phyloP scores from a whole-genome alignment of 2,888 invertebrate genomes.

The Parelbella ahira region DNA sequence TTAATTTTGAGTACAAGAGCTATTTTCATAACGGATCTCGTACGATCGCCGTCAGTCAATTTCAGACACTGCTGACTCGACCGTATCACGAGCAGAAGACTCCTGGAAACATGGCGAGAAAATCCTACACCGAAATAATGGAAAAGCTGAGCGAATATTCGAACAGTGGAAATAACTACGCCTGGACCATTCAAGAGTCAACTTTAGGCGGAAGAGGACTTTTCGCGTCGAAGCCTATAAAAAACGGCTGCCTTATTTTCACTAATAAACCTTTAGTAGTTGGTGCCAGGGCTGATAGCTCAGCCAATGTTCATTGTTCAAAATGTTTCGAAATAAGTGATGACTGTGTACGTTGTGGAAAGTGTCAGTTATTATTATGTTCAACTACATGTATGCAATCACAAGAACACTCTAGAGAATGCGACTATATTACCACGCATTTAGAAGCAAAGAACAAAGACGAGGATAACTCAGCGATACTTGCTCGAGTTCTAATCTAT shows the following conservation, averaged over 20 bases:
- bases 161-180: slow-evolving; percentile 33
- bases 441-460: slow-evolving; percentile 58
- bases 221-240: slow-evolving; percentile 82
- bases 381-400: slow-evolving; percentile 79
- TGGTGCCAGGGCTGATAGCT: slow-evolving; percentile 81
- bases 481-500: slow-evolving; percentile 48
- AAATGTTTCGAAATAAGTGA: slow-evolving; percentile 79
- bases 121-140: slow-evolving; percentile 3
- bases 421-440: slow-evolving; percentile 77
- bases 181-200: slow-evolving; percentile 82
- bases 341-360: slow-evolving; percentile 69
- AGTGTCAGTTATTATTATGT: slow-evolving; percentile 85
- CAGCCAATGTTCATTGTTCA: slow-evolving; percentile 79
- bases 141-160: slow-evolving; percentile 22
- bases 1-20: slow-evolving; percentile 58
- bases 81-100: slow-evolving; percentile 26
- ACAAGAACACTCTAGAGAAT: slow-evolving; percentile 79
- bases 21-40: slow-evolving; percentile 70
- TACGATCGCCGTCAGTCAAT: slow-evolving; percentile 36
- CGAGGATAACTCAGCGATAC: slow-evolving; percentile 33
- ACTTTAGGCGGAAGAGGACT: slow-evolving; percentile 84
- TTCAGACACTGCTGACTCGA: slow-evolving; percentile 28
- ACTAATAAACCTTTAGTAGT: slow-evolving; percentile 83
- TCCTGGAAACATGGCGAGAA: slow-evolving; percentile 14
- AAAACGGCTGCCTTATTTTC: slow-evolving; percentile 83